These are phyloP conservation scores for Podargus strigoides DNA, from an alignment of 2,797 vertebrate genomes.

Conservation along the genomic window DNA sequence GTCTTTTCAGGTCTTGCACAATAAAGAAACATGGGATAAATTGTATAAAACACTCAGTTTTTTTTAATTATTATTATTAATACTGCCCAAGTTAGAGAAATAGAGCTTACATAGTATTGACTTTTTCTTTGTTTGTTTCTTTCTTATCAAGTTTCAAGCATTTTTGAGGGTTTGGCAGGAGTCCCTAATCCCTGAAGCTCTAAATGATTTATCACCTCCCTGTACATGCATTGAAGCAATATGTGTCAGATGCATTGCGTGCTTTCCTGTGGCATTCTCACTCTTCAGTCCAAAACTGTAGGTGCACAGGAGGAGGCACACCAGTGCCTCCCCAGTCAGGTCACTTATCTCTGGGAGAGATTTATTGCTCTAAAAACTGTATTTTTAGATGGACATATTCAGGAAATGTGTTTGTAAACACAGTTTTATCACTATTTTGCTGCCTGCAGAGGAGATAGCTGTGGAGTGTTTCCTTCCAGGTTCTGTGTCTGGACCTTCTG, in stretches of 20 bases:
- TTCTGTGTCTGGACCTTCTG: background rate
- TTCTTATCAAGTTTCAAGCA: slow-evolving; percentile 47
- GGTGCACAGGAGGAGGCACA: background rate
- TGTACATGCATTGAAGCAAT: background rate
- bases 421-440: background rate
- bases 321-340: background rate
- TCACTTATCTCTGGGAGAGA: background rate
- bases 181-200: slow-evolving; percentile 40
- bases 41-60: background rate
- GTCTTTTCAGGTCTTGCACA: background rate
- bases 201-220: slow-evolving; percentile 43
- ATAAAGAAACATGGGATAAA: background rate
- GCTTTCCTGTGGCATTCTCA: background rate
- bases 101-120: background rate
- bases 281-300: background rate
- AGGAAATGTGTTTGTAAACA: background rate
- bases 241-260: background rate
- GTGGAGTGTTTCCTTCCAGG: background rate
- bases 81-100: background rate
- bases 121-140: slow-evolving; percentile 39
- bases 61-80: background rate
- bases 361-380: background rate
- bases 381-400: background rate
- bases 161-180: slow-evolving; percentile 62
- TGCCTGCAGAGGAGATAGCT: background rate